Evolutionary conservation across 2,797 vertebrate genomes (phyloP), one percentile per base, ranked within the genome.

Genomic region (Emydoidea blandingii): DNA sequence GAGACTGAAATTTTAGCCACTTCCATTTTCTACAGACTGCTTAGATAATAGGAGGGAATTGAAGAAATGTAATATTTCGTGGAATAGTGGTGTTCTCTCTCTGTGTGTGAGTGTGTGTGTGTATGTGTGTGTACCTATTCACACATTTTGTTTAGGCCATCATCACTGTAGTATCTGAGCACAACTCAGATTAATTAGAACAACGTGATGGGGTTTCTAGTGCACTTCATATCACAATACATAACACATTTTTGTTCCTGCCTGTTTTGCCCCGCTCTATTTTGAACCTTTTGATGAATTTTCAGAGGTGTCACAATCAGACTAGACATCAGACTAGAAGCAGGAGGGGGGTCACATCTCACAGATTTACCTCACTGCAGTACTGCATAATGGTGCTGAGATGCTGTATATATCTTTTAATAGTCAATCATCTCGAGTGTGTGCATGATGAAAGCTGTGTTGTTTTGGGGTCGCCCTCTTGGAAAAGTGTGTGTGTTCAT

Each of bases 371-470:
- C 65, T 94, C 93, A 79, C 82, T 91, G 88, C 5, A 0, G 72
- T 96, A 72, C 57, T 87, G 47, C 56, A 12, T 79, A 56, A 54
- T 54, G 23, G 65, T 87, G 72, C 37, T 84, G 89, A 90, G 80
- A 78, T 74, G 53, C 10, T 94, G 34, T 12, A 90, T 72, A 82
- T 94, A 84, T 91, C 72, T 0, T 0, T 0, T 84, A 12, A 9
- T 65, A 4, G 89, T 96, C 91, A 93, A n/a, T 59, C 16, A 80
- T 90, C 83, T 27, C 90, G 18, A 59, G 27, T 91, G 81, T 82
- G 47, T 81, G 57, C n/a, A 8, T 31, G 78, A 50, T 57, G n/a
- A 90, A 91, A 91, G 52, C 23, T 85, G 83, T 81, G 16, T 0
- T 93, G 25, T 88, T 92, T 91, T 11, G 1, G 88, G 37, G 52